A percentile compares a stretch with the other conserved stretches of the same genome.
These are phyloP conservation scores for Watsonalla binaria DNA, from an alignment of 2,888 invertebrate genomes.

Conservation along the genomic window DNA sequence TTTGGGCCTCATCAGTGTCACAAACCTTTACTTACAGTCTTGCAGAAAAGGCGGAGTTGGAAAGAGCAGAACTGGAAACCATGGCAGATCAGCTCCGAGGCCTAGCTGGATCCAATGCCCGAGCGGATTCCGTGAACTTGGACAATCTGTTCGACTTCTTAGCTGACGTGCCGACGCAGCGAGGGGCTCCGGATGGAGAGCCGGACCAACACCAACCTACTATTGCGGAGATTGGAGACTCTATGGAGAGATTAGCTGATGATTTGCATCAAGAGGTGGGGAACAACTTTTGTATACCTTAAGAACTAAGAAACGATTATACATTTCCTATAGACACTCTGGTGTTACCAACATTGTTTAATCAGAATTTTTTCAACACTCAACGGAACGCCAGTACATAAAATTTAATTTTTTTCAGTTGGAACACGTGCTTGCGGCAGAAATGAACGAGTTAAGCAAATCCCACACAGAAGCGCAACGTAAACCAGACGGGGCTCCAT, in stretches of 20 bases:
- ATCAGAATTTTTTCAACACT: too few species aligned
- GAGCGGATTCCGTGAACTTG: conserved; percentile 89
- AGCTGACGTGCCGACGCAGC: conserved; percentile 82
- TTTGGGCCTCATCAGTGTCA: not conserved
- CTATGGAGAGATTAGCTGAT: conserved; percentile 89
- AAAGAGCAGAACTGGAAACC: conserved; percentile 75
- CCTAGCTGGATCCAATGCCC: conserved; percentile 47
- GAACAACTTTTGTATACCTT: not conserved
- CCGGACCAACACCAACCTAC: conserved; percentile 80
- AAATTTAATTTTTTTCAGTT: conserved; percentile 35
- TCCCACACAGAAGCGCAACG: conserved; percentile 59
- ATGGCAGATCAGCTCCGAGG: conserved; percentile 70
- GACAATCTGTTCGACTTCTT: conserved; percentile 95
- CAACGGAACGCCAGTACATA: too few species aligned
- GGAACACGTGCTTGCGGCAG: conserved; percentile 67
- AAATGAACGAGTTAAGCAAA: conserved; percentile 64
- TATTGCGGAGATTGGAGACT: conserved; percentile 90
- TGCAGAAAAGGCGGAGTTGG: conserved; percentile 83
- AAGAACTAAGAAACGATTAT: too few species aligned
- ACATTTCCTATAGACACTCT: too few species aligned
- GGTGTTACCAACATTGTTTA: too few species aligned
- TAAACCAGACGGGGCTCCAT: conserved; percentile 69
- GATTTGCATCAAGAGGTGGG: conserved; percentile 88
- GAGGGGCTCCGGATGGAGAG: conserved; percentile 71
- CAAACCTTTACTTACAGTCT: conserved; percentile 41